Evolutionary conservation across 2,888 invertebrate genomes (phyloP).

Genomic region (Belgica antarctica): DNA sequence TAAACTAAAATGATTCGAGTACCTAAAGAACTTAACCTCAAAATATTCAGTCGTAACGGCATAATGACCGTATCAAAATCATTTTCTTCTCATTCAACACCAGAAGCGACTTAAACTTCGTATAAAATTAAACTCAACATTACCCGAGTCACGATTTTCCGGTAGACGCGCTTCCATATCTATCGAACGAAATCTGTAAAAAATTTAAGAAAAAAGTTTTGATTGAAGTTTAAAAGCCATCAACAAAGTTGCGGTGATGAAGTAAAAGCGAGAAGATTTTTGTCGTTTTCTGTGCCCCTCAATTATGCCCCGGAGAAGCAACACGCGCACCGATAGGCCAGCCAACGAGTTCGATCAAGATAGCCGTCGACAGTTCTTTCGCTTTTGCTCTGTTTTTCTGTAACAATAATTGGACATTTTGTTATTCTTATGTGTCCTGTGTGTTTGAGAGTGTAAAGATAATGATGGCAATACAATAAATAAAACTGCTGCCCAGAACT

Average conservation of each 20-base stretch:
- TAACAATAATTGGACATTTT: slow-evolving; percentile 39
- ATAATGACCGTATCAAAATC: no score
- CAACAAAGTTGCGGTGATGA: background rate
- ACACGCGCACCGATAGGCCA: background rate
- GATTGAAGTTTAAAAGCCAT: slow-evolving; percentile 26
- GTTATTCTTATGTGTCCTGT: slow-evolving; percentile 35
- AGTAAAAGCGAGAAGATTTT: background rate
- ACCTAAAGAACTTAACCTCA: no score
- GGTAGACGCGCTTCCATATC: background rate
- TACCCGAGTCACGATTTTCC: background rate
- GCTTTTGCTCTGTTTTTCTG: slow-evolving; percentile 21
- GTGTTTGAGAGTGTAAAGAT: slow-evolving; percentile 33
- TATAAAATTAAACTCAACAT: background rate
- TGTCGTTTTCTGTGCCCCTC: background rate
- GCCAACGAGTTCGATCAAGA: slow-evolving; percentile 35
- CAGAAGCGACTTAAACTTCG: no score
- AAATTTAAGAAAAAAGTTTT: background rate
- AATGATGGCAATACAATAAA: slow-evolving; percentile 34
- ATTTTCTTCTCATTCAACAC: no score
- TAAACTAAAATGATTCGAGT: no score
- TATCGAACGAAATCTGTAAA: slow-evolving; percentile 7
- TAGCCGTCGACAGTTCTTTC: slow-evolving; percentile 31
- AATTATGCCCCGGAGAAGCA: background rate
- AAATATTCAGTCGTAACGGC: no score
- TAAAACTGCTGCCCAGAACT: slow-evolving; percentile 21